phyloP scores from a whole-genome alignment of 2,113 vertebrate genomes.

The Malurus elegans region DNA sequence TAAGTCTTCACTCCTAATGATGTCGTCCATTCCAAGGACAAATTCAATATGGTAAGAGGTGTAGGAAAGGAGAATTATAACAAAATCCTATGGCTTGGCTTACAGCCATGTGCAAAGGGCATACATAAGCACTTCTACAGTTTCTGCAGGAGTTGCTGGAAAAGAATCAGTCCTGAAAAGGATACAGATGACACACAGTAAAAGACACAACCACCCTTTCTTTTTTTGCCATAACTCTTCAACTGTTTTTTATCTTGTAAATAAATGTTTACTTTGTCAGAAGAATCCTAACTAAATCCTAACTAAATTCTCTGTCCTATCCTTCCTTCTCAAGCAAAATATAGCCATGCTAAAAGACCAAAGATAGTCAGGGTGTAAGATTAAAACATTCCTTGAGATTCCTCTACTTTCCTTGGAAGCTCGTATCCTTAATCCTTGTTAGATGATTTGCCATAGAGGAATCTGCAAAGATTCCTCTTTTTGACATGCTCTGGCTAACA shows the following conservation, averaged over 20 bases:
- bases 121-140: conserved; percentile 12
- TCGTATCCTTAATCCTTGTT: background rate
- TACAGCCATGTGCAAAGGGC: conserved; percentile 40
- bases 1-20: conserved; percentile 67
- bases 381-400: background rate
- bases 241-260: background rate
- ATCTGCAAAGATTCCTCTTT: background rate
- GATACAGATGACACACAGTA: background rate
- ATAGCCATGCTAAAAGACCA: background rate
- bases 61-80: conserved; percentile 51
- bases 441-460: background rate
- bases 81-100: conserved; percentile 56
- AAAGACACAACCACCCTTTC: background rate
- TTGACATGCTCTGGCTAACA: background rate
- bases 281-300: background rate
- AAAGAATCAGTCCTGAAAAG: background rate
- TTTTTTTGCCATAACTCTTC: background rate
- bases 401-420: background rate
- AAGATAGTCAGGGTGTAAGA: background rate
- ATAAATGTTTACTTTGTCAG: conserved; percentile 2
- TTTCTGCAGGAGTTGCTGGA: conserved; percentile 43
- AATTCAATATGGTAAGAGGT: conserved; percentile 51
- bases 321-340: background rate
- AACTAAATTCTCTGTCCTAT: conserved; percentile 19
- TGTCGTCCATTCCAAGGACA: conserved; percentile 63